Evolutionary conservation across 2,888 invertebrate species (phyloP), one percentile per base, ranked within the genome.

Genomic region (Coelopa pilipes): DNA sequence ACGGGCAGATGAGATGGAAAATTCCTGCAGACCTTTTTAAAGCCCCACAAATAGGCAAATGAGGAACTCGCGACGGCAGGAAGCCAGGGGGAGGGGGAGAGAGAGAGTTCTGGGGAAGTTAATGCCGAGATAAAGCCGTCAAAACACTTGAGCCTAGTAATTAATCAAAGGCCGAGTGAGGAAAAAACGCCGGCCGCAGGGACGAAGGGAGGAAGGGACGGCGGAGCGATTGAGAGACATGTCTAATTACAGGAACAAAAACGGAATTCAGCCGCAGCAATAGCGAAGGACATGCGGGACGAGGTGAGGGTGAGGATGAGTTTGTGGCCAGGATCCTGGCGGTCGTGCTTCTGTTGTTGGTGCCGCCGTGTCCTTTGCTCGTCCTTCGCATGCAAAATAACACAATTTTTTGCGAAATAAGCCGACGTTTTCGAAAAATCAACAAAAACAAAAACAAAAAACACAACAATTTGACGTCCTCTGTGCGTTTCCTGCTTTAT

Each of bases 141-240:
- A 62, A 62, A 62, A 34, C 24, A 62, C 34, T 15, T 66, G 50
- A 66, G 50, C 66, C 21, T 21, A 21, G 50, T 49, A 66, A 66
- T 66, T 66, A 66, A 66, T 66, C 66, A 66, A 66, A 66, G 50
- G 66, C 24, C 13, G 50, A 66, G 13, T 49, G 15, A 12, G 11
- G 19, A 50, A 13, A 15, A 50, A 66, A 50, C 34, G 50, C 12
- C 21, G 50, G 50, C 21, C n/a, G 45, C 15, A 49, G 21, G 24
- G 21, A 66, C 12, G 19, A 66, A 50, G 19, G 50, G 5, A 49
- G 47, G 11, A 17, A 24, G n/a, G 45, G 21, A 45, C 7, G 45
- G 5, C 13, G 46, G 46, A 5, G 63, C 1, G 46, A 63, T 55
- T 55, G 19, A 15, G 45, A 62, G 9, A 34, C 15, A 34, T 45